phyloP scores from a whole-genome alignment of 1,140 invertebrate species.

The Cydia strobilella region DNA sequence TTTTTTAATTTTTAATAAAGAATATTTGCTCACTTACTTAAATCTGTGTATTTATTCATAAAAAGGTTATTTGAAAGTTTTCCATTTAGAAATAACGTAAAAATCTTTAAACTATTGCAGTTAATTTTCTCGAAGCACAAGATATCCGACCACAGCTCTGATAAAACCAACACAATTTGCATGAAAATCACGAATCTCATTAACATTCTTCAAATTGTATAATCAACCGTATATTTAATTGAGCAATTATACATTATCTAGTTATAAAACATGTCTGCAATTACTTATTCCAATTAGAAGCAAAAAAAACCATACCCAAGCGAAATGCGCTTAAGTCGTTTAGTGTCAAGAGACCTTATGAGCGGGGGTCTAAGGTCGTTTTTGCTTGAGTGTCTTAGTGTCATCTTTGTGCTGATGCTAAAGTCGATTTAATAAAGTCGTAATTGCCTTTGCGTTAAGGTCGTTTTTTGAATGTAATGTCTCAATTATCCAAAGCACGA shows the following conservation, averaged over 20 bases:
- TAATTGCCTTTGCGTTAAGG: neutral
- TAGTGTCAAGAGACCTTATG: neutral
- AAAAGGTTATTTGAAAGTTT: too few species aligned
- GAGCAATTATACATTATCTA: constrained; percentile 2
- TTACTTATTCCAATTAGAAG: neutral
- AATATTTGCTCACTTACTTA: too few species aligned
- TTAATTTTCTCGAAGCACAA: neutral
- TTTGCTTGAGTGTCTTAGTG: neutral
- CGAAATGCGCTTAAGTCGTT: neutral
- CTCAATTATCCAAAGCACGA: constrained; percentile 33
- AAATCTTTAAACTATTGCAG: neutral
- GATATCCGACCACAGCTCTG: neutral
- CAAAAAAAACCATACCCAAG: neutral
- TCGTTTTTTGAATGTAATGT: neutral
- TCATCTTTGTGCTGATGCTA: neutral
- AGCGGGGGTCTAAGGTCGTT: neutral
- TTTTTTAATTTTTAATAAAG: too few species aligned
- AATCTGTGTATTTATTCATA: too few species aligned
- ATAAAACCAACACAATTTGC: neutral
- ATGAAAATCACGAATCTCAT: constrained; percentile 11
- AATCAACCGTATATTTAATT: constrained; percentile 12
- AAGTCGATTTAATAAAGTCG: neutral
- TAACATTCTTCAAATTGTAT: constrained; percentile 2
- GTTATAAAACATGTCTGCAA: neutral
- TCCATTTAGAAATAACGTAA: too few species aligned